Base-by-base conservation (phyloP, 2,888 invertebrate genomes). In the Timema podura region DNA sequence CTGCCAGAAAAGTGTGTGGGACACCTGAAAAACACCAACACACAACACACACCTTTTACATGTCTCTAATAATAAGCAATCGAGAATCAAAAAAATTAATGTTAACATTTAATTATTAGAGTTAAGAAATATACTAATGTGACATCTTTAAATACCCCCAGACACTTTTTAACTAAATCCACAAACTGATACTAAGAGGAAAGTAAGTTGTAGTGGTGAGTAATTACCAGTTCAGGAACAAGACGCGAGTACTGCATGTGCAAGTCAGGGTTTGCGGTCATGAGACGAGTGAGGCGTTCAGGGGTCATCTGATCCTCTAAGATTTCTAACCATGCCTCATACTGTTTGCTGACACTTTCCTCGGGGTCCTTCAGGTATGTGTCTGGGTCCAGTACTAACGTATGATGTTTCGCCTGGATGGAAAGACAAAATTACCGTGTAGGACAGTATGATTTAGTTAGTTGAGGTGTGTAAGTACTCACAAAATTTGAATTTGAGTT, bases 1-100 rank as follows among this genome's bases (percentile, higher is more conserved):
- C 78, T 91, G 88, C 93, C 93, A 94, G 81, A 93, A 94, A 73
- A 89, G 85, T 30, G 88, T 86, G 76, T 91, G 89, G 2, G 89
- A 84, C 15, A 93, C 90, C 84, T 85, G 74, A 1, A 30, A 30
- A 30, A 30, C 30, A 30, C 45, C 74, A 73, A 70, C 45, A 64
- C 30, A 30, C 30, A 30, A 1, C 30, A 30, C 30, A 30, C 30
- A 30, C 30, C 30, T 30, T 30, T 30, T 30, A 3, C 30, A 30
- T 30, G 30, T 30, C 30, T 30, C 30, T 30, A 30, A 30, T 30
- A 30, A 30, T 30, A 30, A 30, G 30, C 30, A 30, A 30, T 30
- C 30, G 30, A 30, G 30, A 30, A 30, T 30, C n/a, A 30, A 30
- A 30, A 30, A 30, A 30, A 30, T 30, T 1, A 2, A 30, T 30